Evolutionary conservation across 2,888 invertebrate genomes (phyloP), one percentile per base, ranked within the genome.

Genomic region (Encarsia formosa): DNA sequence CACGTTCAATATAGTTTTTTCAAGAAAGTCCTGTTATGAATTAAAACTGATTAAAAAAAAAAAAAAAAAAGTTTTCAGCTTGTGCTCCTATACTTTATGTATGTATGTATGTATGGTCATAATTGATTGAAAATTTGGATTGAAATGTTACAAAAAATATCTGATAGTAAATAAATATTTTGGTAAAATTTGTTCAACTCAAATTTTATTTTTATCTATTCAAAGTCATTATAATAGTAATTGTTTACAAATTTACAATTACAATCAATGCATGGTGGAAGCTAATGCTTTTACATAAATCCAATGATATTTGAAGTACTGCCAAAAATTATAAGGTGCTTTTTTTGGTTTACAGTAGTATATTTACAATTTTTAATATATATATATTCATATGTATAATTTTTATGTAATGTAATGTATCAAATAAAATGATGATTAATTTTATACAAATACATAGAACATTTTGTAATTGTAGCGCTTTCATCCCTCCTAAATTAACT

Each of bases 151-250:
- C n/a, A n/a, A n/a, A n/a, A n/a, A n/a, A n/a, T n/a, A n/a, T n/a
- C n/a, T n/a, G n/a, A n/a, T n/a, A n/a, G n/a, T n/a, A n/a, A n/a
- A 18, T 24, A n/a, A n/a, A 34, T 34, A 34, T 34, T 34, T 34
- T 34, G 5, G 5, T 15, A 5, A n/a, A n/a, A 9, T 15, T 5
- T 6, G 15, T n/a, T 5, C n/a, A n/a, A n/a, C n/a, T n/a, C n/a
- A n/a, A n/a, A n/a, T n/a, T n/a, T n/a, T n/a, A n/a, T n/a, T n/a
- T n/a, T n/a, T n/a, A n/a, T n/a, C n/a, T n/a, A n/a, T n/a, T n/a
- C n/a, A n/a, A n/a, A 54, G 31, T 44, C 50, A 56, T 50, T 56
- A 56, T 34, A 53, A 53, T 50, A 50, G 56, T 53, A 56, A 56
- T 56, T 50, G 13, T 26, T 19, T 49, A 49, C 39, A 52, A 52